phyloP scores from a whole-genome alignment of 2,888 invertebrate genomes.

The Malthinus flaveolus region DNA sequence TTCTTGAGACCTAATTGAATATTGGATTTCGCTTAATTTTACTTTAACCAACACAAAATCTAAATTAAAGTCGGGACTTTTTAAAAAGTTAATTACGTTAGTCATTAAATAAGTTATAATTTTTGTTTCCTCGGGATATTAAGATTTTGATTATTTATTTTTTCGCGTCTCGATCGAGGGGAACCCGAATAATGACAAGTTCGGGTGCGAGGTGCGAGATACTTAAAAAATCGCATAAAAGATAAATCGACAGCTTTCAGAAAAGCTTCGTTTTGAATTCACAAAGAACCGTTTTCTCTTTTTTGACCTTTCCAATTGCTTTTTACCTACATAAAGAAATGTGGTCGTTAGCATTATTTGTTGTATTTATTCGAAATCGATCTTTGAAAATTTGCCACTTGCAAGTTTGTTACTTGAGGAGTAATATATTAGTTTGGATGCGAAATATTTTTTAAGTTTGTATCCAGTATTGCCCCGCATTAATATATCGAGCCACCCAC shows the following conservation, averaged over 20 bases:
- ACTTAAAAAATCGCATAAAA: conserved; percentile 18
- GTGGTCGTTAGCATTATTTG: conserved; percentile 1
- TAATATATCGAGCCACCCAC: too few species aligned
- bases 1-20: conserved; percentile 13
- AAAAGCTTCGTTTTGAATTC: conserved; percentile 9
- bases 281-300: conserved; percentile 13
- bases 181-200: conserved; percentile 25
- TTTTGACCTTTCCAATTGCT: background rate
- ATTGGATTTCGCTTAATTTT: conserved; percentile 19
- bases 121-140: too few species aligned
- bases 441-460: too few species aligned
- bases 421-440: too few species aligned
- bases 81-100: background rate
- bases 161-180: conserved; percentile 16
- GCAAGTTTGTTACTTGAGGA: too few species aligned
- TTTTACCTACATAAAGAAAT: background rate
- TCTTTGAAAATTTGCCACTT: too few species aligned
- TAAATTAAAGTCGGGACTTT: conserved; percentile 10
- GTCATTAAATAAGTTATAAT: too few species aligned
- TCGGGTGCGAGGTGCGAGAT: conserved; percentile 11
- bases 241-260: conserved; percentile 22
- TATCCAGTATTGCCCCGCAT: too few species aligned
- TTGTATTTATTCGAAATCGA: too few species aligned
- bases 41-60: conserved; percentile 9
- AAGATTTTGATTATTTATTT: background rate